Conservation (phyloP, 2,113 vertebrate genomes). For the Clupea harengus region DNA sequence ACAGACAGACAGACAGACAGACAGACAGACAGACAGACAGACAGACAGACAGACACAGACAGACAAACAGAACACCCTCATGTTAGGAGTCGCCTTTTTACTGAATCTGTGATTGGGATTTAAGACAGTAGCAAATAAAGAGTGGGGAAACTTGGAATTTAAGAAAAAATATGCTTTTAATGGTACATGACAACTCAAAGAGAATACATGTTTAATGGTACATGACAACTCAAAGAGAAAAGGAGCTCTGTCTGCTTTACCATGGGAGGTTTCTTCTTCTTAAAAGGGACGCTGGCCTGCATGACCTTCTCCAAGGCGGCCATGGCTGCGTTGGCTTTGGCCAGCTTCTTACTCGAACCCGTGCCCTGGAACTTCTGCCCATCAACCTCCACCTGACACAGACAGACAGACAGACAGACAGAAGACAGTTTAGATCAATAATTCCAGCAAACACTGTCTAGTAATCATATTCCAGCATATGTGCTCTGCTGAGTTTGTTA, state of each 20-base stretch:
- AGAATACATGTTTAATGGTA: background rate
- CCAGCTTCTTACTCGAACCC: constrained; percentile 94
- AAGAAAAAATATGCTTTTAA: no score
- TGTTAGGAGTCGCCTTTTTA: no score
- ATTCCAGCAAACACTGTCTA: no score
- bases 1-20: no score
- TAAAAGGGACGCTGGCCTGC: constrained; percentile 69
- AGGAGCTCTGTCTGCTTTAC: constrained; percentile 38
- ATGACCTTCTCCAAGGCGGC: constrained; percentile 90
- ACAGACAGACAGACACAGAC: background rate
- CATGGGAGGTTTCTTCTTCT: constrained; percentile 85
- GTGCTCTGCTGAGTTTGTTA: no score
- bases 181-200: no score
- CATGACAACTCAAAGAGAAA: background rate
- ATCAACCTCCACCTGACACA: constrained; percentile 86
- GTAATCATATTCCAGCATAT: no score
- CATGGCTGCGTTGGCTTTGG: constrained; percentile 90
- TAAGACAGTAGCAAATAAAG: background rate
- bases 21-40: background rate
- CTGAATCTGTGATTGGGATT: no score
- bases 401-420: background rate
- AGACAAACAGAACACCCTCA: background rate
- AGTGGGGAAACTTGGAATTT: background rate
- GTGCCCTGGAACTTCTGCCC: constrained; percentile 93
- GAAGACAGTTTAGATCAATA: background rate